Conservation (phyloP, 2,888 invertebrate genomes). For the Cheilosia vernalis region DNA sequence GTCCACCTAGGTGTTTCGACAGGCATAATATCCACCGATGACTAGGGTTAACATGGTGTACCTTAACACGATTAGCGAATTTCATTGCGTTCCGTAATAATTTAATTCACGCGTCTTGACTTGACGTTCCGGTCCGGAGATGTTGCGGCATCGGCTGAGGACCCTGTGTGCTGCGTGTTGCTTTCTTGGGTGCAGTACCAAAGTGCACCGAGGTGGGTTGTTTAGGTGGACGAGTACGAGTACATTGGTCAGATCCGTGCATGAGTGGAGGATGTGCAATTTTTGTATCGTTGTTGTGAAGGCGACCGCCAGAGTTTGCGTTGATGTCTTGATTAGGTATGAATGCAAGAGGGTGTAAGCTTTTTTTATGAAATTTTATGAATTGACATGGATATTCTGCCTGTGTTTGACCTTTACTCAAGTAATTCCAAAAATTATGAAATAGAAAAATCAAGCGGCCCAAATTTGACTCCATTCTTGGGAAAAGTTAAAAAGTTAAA, state of each 20-base stretch:
- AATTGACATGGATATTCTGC: no score
- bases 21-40: conserved; percentile 72
- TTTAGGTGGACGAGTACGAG: neutral
- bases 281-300: no score
- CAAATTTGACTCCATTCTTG: no score
- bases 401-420: no score
- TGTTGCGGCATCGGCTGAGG: conserved; percentile 3
- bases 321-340: no score
- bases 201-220: neutral
- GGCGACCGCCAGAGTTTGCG: no score
- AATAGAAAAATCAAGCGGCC: no score
- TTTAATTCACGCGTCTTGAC: conserved; percentile 63
- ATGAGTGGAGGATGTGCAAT: no score
- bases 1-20: conserved; percentile 71
- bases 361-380: no score
- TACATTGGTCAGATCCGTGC: neutral
- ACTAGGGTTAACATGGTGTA: conserved; percentile 77
- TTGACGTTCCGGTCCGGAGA: conserved; percentile 25
- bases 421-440: no score
- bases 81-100: conserved; percentile 71
- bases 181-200: neutral
- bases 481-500: no score
- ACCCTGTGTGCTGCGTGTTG: conserved; percentile 3
- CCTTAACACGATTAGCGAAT: conserved; percentile 77
- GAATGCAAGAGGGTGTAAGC: no score